Evolutionary conservation across 2,797 vertebrate genomes (phyloP).

Genomic region (Acropternis orthonyx): DNA sequence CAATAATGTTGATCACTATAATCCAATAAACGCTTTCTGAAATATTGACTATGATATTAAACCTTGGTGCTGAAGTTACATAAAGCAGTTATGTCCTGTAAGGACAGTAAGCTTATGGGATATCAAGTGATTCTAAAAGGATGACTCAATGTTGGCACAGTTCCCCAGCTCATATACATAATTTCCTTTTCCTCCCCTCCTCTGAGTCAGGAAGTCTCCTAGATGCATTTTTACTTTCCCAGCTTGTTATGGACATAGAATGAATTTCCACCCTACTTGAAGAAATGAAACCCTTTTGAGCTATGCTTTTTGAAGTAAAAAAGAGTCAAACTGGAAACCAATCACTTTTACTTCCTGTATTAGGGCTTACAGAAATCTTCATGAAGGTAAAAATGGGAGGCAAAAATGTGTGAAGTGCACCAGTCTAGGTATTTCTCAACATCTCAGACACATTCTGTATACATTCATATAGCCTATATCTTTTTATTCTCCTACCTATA

Average conservation of each 20-base stretch:
- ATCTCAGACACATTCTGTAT: background rate
- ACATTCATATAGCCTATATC: background rate
- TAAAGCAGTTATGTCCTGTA: constrained; percentile 19
- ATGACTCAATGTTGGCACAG: constrained; percentile 75
- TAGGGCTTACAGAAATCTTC: background rate
- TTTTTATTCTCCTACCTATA: background rate
- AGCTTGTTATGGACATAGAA: constrained; percentile 49
- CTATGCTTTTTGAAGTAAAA: background rate
- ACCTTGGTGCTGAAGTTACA: constrained; percentile 14
- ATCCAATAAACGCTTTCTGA: background rate
- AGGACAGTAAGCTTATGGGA: constrained; percentile 47
- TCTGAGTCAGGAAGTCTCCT: constrained; percentile 73
- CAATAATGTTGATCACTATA: background rate
- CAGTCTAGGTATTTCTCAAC: background rate
- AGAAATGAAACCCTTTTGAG: background rate
- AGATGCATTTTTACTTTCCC: constrained; percentile 67
- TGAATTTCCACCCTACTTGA: background rate
- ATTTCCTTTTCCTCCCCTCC: constrained; percentile 79
- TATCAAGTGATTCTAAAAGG: constrained; percentile 72
- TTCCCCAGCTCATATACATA: constrained; percentile 70
- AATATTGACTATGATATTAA: background rate
- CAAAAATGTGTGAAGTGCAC: background rate
- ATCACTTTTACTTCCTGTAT: background rate
- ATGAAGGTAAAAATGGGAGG: background rate
- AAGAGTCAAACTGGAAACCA: background rate